These are phyloP conservation scores for Australoheros scitulus DNA, from an alignment of 2,113 vertebrate species.

Conservation along the genomic window DNA sequence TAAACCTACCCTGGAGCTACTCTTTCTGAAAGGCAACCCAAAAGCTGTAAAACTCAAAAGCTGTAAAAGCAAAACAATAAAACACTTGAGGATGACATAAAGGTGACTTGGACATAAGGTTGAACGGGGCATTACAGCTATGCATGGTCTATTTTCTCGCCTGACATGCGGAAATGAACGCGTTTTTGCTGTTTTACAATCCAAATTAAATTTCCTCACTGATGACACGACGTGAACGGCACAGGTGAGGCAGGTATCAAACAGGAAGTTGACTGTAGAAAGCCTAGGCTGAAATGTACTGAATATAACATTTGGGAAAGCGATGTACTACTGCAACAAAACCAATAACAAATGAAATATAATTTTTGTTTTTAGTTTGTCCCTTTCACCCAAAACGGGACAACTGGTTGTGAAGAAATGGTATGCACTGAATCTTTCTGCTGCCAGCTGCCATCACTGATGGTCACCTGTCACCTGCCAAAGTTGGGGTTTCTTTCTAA, in stretches of 20 bases:
- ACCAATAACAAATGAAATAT: not conserved
- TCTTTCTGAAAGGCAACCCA: not conserved
- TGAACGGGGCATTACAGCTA: not conserved
- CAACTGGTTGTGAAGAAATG: not conserved
- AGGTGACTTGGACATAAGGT: not conserved
- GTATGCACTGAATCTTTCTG: not conserved
- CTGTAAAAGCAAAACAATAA: too few relatives aligned
- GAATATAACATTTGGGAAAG: too few relatives aligned
- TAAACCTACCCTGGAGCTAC: not conserved
- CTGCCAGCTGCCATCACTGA: too few relatives aligned
- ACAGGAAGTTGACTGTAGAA: not conserved
- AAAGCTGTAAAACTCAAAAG: too few relatives aligned
- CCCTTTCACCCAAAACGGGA: not conserved
- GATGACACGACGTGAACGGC: not conserved
- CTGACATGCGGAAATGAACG: not conserved
- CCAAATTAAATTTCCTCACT: not conserved
- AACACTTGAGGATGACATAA: not conserved
- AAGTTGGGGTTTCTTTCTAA: too few relatives aligned
- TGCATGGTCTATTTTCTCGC: not conserved
- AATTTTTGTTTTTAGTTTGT: not conserved
- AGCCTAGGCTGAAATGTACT: not conserved
- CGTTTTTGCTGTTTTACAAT: not conserved
- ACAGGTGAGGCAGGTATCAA: not conserved
- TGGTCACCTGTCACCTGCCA: too few relatives aligned
- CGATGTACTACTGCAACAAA: not conserved